phyloP scores from a whole-genome alignment of 2,797 vertebrate genomes.

The Chelidonichthys spinosus region DNA sequence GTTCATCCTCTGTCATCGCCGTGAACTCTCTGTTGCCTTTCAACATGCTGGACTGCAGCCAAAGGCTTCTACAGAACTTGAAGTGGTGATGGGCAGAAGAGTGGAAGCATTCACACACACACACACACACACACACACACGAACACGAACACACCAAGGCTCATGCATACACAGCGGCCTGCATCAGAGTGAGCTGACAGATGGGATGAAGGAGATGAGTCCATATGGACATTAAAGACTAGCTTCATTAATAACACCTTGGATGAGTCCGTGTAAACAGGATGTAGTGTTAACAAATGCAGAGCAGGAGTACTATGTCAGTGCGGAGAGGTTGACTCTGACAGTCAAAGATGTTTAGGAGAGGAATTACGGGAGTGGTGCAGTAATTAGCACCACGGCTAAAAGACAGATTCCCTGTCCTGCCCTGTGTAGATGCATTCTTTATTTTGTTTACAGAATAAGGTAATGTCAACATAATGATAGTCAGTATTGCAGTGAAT shows the following conservation, averaged over 20 bases:
- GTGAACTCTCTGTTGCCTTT: slow-evolving; percentile 28
- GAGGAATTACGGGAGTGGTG: not conserved
- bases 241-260: slow-evolving; percentile 68
- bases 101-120: slow-evolving; percentile 31
- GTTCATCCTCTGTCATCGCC: slow-evolving; percentile 7
- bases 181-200: slow-evolving; percentile 66
- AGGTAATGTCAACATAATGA: not conserved
- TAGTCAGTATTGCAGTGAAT: slow-evolving; percentile 20
- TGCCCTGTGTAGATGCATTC: not conserved
- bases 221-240: slow-evolving; percentile 76
- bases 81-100: slow-evolving; percentile 21
- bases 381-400: not conserved
- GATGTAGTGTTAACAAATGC: slow-evolving; percentile 52
- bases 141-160: slow-evolving; percentile 6
- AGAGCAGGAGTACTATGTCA: slow-evolving; percentile 26
- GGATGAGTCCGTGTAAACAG: slow-evolving; percentile 56
- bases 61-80: slow-evolving; percentile 19
- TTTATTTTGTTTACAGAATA: slow-evolving; percentile 1
- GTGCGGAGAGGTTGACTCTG: slow-evolving; percentile 50
- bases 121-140: slow-evolving; percentile 19
- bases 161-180: slow-evolving; percentile 25
- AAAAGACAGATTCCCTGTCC: not conserved
- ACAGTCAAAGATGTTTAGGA: slow-evolving; percentile 30
- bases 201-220: slow-evolving; percentile 75
- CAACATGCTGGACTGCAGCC: slow-evolving; percentile 31